Evolutionary conservation across 1,140 invertebrate species (phyloP).

Genomic region (Melanaphis sacchari): DNA sequence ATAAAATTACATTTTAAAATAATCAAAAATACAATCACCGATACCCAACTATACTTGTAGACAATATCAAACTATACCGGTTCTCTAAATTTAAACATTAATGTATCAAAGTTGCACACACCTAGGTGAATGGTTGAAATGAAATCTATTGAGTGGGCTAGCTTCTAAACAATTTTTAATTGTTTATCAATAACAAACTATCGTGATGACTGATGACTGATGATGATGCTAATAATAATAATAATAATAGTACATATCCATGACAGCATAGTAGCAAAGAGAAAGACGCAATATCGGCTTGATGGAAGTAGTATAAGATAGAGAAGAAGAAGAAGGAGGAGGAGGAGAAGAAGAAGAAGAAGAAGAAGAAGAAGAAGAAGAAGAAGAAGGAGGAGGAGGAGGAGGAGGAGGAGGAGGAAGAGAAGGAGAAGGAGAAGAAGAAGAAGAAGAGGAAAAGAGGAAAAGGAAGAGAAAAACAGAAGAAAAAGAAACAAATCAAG

Average conservation of each 20-base stretch:
- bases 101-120: no score
- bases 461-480: no score
- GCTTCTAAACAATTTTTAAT: neutral
- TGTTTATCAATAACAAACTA: neutral
- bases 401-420: neutral
- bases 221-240: no score
- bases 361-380: neutral
- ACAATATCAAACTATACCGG: no score
- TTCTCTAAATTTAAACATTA: no score
- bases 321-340: no score
- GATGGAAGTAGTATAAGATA: neutral
- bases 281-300: neutral
- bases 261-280: neutral
- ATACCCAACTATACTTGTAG: no score
- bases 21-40: no score
- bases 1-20: no score
- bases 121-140: neutral
- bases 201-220: neutral
- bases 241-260: neutral
- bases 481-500: neutral
- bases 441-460: neutral
- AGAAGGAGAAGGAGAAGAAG: neutral
- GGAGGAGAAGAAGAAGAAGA: no score
- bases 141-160: neutral
- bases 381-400: neutral